Base-by-base conservation (phyloP, 2,113 vertebrate species). In the Gallinago jamesoni region DNA sequence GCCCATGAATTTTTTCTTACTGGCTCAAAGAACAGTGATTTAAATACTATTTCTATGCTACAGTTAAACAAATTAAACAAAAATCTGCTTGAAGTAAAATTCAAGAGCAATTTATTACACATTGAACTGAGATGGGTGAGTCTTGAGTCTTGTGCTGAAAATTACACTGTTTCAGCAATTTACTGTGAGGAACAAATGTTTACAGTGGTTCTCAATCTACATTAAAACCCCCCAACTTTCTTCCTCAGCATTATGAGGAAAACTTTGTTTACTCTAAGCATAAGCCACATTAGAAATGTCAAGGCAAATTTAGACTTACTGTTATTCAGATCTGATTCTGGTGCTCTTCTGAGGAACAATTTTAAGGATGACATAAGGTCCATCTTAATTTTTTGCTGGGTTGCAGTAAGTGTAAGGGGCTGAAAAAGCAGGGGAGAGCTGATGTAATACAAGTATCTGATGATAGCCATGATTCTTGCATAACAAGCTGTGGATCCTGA, bases 161-260 rank as follows among this genome's bases (percentile, higher is more conserved):
- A 47, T 35, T 31, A 18, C 16, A 30, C 30, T 67, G 27, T 50
- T 62, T 43, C 47, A 87, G n/a, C 39, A 55, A n/a, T 48, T 66
- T 70, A 25, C 14, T 73, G 5, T 50, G 31, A n/a, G 39, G 5
- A 66, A 19, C 41, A 77, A 70, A 43, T 35, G 13, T 60, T 90
- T 37, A 45, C 43, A 48, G 11, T 25, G 79, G n/a, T 60, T 72
- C 52, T 39, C 35, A 52, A 4, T n/a, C 30, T n/a, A 15, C 35
- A 3, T 7, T 5, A 20, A 28, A 39, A 62, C 37, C 4, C 3
- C 4, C 7, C 39, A 39, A 0, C 37, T 64, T 62, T 41, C 5
- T 33, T 84, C 14, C n/a, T 56, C 31, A n/a, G 27, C 31, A 12
- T 70, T 47, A 31, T 20, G 50, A 45, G 11, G 27, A 60, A 22